phyloP scores from a whole-genome alignment of 2,888 invertebrate genomes.

The Eurois occulta region DNA sequence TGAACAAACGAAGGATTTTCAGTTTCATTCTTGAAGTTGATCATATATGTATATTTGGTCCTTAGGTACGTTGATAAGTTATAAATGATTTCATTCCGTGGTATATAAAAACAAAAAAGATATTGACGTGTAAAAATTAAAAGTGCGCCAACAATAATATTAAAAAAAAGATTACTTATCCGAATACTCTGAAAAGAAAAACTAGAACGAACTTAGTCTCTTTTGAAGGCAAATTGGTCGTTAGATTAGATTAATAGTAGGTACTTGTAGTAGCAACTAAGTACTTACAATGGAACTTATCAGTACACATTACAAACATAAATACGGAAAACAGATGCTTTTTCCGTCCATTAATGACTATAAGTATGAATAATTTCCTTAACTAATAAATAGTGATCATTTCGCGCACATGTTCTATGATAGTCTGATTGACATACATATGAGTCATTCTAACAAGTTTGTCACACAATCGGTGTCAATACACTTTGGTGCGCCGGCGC shows the following conservation, averaged over 20 bases:
- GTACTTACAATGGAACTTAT: neutral
- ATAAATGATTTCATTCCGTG: neutral
- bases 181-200: neutral
- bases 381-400: conserved; percentile 53
- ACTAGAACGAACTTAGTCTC: neutral
- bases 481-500: conserved; percentile 53
- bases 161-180: neutral
- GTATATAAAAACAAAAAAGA: too few species aligned
- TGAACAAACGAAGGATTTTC: neutral
- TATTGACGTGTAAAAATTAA: too few species aligned
- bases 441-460: conserved; percentile 58
- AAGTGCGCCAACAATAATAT: too few species aligned
- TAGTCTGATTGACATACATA: conserved; percentile 62
- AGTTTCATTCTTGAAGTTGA: neutral
- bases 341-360: too few species aligned
- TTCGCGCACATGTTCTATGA: conserved; percentile 33
- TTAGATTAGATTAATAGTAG: neutral
- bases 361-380: conserved; percentile 37
- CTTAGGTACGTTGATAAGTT: neutral
- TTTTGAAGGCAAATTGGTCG: neutral
- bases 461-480: conserved; percentile 64
- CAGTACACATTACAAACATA: conserved; percentile 11
- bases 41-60: too few species aligned
- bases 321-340: conserved; percentile 49
- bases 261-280: neutral